A percentile compares a stretch with the other conserved stretches of the same genome.
phyloP scores from a whole-genome alignment of 1,140 invertebrate species.

The Epicauta chinensis region DNA sequence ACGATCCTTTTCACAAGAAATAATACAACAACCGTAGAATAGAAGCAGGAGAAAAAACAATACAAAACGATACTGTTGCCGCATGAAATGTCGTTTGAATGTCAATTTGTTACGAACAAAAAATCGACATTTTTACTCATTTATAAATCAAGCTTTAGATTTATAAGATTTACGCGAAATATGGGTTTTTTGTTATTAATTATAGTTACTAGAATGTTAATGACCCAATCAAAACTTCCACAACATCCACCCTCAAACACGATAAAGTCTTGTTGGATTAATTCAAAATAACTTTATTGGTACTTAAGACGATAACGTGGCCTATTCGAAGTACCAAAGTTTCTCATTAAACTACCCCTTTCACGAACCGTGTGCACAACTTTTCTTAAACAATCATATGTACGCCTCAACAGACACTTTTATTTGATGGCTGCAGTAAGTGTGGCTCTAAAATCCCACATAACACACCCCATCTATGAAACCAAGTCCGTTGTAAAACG shows the following conservation, averaged over 20 bases:
- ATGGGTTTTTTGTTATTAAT: conserved; percentile 10
- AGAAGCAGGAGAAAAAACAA: too few relatives aligned
- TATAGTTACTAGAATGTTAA: conserved; percentile 11
- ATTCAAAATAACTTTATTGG: conserved; percentile 19
- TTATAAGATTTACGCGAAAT: too few relatives aligned
- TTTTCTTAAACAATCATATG: conserved; percentile 1
- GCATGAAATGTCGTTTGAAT: conserved; percentile 4
- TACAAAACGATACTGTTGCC: too few relatives aligned
- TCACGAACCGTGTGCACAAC: neutral
- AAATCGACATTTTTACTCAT: too few relatives aligned
- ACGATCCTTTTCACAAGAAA: neutral
- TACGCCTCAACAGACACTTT: conserved; percentile 5
- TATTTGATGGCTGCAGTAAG: conserved; percentile 10
- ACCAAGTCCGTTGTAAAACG: conserved; percentile 1
- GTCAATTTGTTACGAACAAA: too few relatives aligned
- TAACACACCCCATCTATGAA: conserved; percentile 1
- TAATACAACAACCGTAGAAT: too few relatives aligned
- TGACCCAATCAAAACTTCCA: conserved; percentile 15
- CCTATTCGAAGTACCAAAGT: conserved; percentile 11
- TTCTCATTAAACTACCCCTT: conserved; percentile 5
- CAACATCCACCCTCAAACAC: conserved; percentile 6
- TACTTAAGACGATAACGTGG: conserved; percentile 15
- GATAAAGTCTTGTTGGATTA: conserved; percentile 16
- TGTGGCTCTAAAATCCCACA: conserved; percentile 13
- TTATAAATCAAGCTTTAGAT: too few relatives aligned